Evolutionary conservation across 2,797 vertebrate genomes (phyloP), one percentile per base, ranked within the genome.

Genomic region (Pachyuromys duprasi): DNA sequence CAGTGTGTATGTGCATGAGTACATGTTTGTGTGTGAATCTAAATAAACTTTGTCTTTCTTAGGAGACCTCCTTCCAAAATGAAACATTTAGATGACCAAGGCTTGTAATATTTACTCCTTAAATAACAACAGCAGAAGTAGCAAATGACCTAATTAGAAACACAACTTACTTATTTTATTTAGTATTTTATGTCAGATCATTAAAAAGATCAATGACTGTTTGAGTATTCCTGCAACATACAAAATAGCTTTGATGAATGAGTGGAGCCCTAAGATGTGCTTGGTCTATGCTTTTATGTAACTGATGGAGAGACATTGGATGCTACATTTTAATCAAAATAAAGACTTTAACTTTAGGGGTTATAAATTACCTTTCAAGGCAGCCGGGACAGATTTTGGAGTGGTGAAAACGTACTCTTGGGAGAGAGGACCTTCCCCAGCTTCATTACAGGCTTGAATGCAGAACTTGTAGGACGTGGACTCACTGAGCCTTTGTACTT

Each of bases 391-490:
- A 94, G 99, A 99, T 98, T 99, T 99, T 82, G 99, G 99, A 98
- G 99, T 99, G 97, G 99, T 99, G 98, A 99, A 99, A 97, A 99
- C 98, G 98, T 99, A 99, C 98, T 99, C 99, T 98, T 98, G 98
- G 97, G 99, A 99, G 98, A 99, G 99, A 97, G 99, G 99, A 96
- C 99, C 99, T 98, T 99, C 99, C 49, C 99, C 99, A 96, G 99
- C 99, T 98, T 99, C 99, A 95, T 99, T 99, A 98, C 99, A 99
- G 97, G 99, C 99, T 98, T 99, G 99, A 98, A 99, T 99, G 98
- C 99, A 99, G 98, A 99, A 99, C 97, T 97, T 99, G 98, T 99
- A 99, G 80, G 99, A 99, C 92, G 99, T 99, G 97, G 99, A 99
- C 98, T 99, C 99, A 98, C 98, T 99, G 98, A 99, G 99, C 98